A percentile compares a stretch with the other conserved stretches of the same genome.
These are phyloP conservation scores for Drosophila melanica DNA, from an alignment of 1,140 invertebrate species.

Conservation along the genomic window DNA sequence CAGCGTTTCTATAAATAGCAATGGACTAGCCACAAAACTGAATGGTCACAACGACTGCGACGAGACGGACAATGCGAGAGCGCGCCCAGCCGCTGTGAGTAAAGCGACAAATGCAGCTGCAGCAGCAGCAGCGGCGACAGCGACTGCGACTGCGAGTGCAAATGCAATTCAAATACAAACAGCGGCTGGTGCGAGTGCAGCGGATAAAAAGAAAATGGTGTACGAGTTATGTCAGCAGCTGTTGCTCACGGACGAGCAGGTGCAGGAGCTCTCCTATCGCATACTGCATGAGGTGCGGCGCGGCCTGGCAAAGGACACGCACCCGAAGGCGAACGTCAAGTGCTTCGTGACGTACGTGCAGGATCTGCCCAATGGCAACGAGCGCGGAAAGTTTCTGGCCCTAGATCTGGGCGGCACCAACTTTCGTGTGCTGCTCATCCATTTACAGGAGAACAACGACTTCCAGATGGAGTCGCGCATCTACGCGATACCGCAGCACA, in stretches of 20 bases:
- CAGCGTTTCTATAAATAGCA: constrained; percentile 82
- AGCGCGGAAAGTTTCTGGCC: constrained; percentile 98
- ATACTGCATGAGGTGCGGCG: constrained; percentile 91
- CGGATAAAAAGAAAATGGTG: constrained; percentile 86
- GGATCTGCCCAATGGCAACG: constrained; percentile 97
- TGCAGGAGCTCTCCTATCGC: constrained; percentile 90
- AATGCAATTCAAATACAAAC: constrained; percentile 53
- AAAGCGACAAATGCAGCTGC: constrained; percentile 51
- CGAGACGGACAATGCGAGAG: constrained; percentile 65
- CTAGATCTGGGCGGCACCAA: constrained; percentile 99
- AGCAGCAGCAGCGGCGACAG: constrained; percentile 28
- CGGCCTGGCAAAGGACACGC: constrained; percentile 92
- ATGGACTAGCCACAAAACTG: constrained; percentile 57
- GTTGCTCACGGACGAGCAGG: constrained; percentile 91
- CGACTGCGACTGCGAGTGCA: constrained; percentile 36
- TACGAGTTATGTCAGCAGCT: constrained; percentile 94
- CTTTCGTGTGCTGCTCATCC: constrained; percentile 97
- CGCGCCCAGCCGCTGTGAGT: constrained; percentile 20
- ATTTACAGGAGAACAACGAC: constrained; percentile 91
- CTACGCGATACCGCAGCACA: constrained; percentile 96
- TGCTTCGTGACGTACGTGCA: constrained; percentile 97
- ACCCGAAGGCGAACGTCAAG: constrained; percentile 92
- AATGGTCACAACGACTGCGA: constrained; percentile 62
- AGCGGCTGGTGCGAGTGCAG: constrained; percentile 62
- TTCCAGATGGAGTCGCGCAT: constrained; percentile 99